These are phyloP conservation scores for Rhinichthys klamathensis DNA, from an alignment of 2,113 vertebrate species.

Conservation along the genomic window DNA sequence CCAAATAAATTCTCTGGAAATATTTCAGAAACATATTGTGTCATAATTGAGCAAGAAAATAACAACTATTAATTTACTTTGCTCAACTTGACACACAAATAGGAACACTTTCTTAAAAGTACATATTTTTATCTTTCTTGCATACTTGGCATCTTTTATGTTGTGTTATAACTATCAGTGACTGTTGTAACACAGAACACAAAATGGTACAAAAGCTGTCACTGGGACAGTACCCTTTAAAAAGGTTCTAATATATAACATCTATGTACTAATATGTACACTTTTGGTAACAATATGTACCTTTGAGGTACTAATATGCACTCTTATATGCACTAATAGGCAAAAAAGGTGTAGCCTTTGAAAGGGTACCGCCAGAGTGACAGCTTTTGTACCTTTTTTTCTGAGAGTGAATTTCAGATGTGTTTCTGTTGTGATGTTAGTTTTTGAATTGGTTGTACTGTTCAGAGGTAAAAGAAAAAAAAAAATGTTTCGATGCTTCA, in stretches of 20 bases:
- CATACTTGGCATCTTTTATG: neutral
- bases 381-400: too few species aligned
- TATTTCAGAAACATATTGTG: neutral
- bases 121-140: neutral
- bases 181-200: neutral
- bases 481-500: neutral
- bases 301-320: too few species aligned
- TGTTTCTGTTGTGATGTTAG: neutral
- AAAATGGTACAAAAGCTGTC: too few species aligned
- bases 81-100: neutral
- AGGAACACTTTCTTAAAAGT: neutral
- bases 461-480: neutral
- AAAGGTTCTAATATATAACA: too few species aligned
- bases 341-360: too few species aligned
- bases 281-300: too few species aligned
- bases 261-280: too few species aligned
- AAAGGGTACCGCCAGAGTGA: too few species aligned
- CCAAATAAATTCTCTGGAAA: neutral
- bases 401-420: neutral
- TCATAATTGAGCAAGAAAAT: neutral
- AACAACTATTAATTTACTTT: neutral
- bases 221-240: too few species aligned
- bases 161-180: neutral
- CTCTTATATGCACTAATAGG: too few species aligned
- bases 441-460: neutral